Evolutionary conservation across 2,888 invertebrate genomes (phyloP), one percentile per base, ranked within the genome.

Genomic region (Leucoptera coffeella): DNA sequence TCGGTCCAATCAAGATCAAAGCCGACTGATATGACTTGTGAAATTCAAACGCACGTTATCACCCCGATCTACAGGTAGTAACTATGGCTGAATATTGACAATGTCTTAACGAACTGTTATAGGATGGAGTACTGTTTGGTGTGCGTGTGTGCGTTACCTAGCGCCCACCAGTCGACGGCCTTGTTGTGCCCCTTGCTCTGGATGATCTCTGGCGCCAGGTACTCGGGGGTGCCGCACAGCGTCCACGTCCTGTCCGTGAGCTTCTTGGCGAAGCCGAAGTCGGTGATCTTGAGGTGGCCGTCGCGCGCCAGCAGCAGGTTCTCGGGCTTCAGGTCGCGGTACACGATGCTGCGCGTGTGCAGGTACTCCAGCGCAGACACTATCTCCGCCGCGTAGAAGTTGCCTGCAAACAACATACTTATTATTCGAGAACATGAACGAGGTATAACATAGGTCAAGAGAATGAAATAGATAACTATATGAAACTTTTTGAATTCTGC

Each of bases 101-200:
- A n/a, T n/a, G n/a, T n/a, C n/a, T n/a, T n/a, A n/a, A n/a, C n/a
- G n/a, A n/a, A n/a, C n/a, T n/a, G n/a, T n/a, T n/a, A n/a, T n/a
- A n/a, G n/a, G n/a, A n/a, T n/a, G n/a, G n/a, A n/a, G n/a, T n/a
- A n/a, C n/a, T n/a, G n/a, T n/a, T n/a, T n/a, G n/a, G n/a, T n/a
- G n/a, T n/a, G n/a, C n/a, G n/a, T n/a, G n/a, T n/a, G n/a, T n/a
- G n/a, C n/a, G n/a, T 58, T 55, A 87, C 87, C 96, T 46, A 97
- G 73, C 12, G 96, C 95, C 96, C 96, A 97, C 94, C 95, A 97
- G 53, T 97, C 97, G 1, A 97, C 96, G 5, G 94, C 94, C 53
- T 90, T 93, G 52, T 96, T 96, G 65, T 97, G 96, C 19, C 97
- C 97, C 73, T 94, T 94, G 42, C 92, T 92, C 56, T 93, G 94